Evolutionary conservation across 2,888 invertebrate genomes (phyloP).

Genomic region (Platycheirus rosarum): DNA sequence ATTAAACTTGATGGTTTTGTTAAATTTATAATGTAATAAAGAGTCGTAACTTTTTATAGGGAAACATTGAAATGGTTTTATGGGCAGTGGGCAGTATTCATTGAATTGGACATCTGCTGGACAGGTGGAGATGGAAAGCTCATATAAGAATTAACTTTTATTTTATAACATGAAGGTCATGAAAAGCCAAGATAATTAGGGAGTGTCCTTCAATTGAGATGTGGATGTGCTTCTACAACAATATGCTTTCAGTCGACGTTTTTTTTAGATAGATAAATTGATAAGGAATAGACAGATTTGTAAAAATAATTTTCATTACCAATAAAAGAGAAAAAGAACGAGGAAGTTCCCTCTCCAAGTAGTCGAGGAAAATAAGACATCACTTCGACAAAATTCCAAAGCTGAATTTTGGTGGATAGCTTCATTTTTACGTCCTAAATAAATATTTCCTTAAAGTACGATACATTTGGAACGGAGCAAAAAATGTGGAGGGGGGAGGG

Average conservation of each 20-base stretch:
- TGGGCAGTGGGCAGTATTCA: constrained; percentile 24
- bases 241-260: too few relatives aligned
- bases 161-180: not conserved
- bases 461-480: too few relatives aligned
- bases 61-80: constrained; percentile 32
- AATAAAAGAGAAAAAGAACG: too few relatives aligned
- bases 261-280: not conserved
- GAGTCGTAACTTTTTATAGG: constrained; percentile 18
- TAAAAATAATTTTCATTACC: too few relatives aligned
- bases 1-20: constrained; percentile 24
- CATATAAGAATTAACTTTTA: constrained; percentile 30
- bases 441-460: too few relatives aligned
- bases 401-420: too few relatives aligned
- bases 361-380: too few relatives aligned
- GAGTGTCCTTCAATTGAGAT: not conserved
- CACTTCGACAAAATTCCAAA: too few relatives aligned
- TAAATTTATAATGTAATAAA: constrained; percentile 42
- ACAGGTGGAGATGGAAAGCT: constrained; percentile 8
- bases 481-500: too few relatives aligned
- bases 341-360: too few relatives aligned
- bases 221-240: not conserved
- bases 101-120: constrained; percentile 10
- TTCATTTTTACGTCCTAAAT: too few relatives aligned
- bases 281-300: too few relatives aligned
- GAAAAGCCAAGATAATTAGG: constrained; percentile 4